Percentiles rank a stretch among this genome's conserved stretches.
Evolutionary conservation across 2,888 invertebrate species (phyloP).

Genomic region (Plebejus argus): DNA sequence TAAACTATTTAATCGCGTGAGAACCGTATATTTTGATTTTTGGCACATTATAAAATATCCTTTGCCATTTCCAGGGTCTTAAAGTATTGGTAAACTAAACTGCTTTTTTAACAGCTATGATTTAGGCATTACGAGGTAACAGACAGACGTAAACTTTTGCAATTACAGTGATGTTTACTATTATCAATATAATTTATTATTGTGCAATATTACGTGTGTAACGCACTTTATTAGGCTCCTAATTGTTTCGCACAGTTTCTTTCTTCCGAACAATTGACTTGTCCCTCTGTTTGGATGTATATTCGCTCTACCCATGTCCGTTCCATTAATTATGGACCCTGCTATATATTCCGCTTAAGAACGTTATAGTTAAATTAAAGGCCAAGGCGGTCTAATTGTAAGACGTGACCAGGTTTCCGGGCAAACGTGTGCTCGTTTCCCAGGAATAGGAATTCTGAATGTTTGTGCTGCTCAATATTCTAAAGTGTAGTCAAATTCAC

Average conservation of each 20-base stretch:
- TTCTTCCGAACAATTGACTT: not conserved
- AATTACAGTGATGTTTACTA: no score
- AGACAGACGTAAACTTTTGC: no score
- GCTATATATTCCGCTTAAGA: conserved; percentile 65
- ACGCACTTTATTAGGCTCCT: not conserved
- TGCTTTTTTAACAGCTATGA: no score
- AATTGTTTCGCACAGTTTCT: not conserved
- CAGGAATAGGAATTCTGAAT: conserved; percentile 5
- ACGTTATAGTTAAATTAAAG: conserved; percentile 68
- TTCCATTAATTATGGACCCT: conserved; percentile 57
- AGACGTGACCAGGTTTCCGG: conserved; percentile 50
- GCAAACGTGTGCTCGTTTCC: conserved; percentile 29
- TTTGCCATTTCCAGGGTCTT: no score
- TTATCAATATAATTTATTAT: not conserved
- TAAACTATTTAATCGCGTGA: no score
- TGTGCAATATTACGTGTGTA: not conserved
- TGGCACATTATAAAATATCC: not conserved
- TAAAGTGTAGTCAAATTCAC: not conserved
- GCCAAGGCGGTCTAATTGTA: conserved; percentile 61
- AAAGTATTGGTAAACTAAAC: no score
- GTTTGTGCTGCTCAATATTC: not conserved
- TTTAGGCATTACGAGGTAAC: no score
- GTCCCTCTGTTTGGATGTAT: not conserved
- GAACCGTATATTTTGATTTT: not conserved
- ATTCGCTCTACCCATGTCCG: conserved; percentile 35